Conservation (phyloP, 2,888 invertebrate genomes). For the Cyclophora punctaria region DNA sequence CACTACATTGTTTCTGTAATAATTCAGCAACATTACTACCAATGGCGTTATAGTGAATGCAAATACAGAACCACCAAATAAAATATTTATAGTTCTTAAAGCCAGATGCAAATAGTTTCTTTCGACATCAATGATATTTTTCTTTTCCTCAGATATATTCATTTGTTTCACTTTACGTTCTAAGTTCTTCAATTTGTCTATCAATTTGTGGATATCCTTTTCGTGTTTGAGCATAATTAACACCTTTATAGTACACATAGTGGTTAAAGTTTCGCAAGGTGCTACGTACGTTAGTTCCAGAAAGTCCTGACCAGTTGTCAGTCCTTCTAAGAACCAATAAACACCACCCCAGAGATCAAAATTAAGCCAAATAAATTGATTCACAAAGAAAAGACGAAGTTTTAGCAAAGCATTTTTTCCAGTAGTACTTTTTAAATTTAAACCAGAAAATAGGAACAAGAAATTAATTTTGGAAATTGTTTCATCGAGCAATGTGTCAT, state of each 20-base stretch:
- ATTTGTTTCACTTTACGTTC: conserved; percentile 22
- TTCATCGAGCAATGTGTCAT: too few relatives aligned
- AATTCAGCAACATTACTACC: conserved; percentile 30
- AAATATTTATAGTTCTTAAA: conserved; percentile 29
- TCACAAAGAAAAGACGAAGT: too few relatives aligned
- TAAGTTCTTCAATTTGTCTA: conserved; percentile 23
- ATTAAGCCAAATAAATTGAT: conserved; percentile 24
- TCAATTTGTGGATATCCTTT: conserved; percentile 21
- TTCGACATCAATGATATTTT: conserved; percentile 26
- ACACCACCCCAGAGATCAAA: conserved; percentile 29
- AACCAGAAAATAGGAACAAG: too few relatives aligned
- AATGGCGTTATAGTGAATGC: conserved; percentile 35
- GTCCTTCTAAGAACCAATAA: conserved; percentile 29
- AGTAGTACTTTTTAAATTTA: too few relatives aligned
- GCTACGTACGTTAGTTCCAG: conserved; percentile 31
- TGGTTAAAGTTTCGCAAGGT: conserved; percentile 32
- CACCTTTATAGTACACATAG: conserved; percentile 25
- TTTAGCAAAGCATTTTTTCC: too few relatives aligned
- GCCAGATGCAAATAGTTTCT: conserved; percentile 30
- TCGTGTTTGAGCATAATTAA: conserved; percentile 25
- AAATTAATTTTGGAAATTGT: too few relatives aligned
- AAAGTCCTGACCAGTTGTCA: conserved; percentile 28
- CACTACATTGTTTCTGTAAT: conserved; percentile 29
- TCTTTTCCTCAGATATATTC: conserved; percentile 12
- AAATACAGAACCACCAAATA: conserved; percentile 26